phyloP scores from a whole-genome alignment of 2,113 vertebrate species.

The Nibea albiflora region DNA sequence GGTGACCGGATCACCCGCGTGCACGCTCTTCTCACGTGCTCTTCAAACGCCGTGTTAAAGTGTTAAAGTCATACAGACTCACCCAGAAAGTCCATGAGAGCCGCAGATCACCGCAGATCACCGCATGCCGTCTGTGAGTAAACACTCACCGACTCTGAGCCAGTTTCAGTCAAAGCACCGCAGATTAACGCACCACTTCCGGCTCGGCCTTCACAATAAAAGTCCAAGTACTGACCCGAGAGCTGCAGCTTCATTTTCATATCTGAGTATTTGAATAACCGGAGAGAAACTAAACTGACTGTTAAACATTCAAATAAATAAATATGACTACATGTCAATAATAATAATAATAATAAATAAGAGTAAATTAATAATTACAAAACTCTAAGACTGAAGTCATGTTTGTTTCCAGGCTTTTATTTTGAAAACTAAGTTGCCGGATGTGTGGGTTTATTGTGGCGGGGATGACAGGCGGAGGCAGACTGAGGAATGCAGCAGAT shows the following conservation, averaged over 20 bases:
- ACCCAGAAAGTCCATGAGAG: slow-evolving; percentile 66
- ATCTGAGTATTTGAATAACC: too few relatives aligned
- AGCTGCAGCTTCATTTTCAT: neutral
- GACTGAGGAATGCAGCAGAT: slow-evolving; percentile 63
- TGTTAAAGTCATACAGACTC: slow-evolving; percentile 25
- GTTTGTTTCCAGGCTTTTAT: slow-evolving; percentile 28
- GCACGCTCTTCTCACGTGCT: too few relatives aligned
- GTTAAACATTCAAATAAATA: too few relatives aligned
- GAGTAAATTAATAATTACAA: neutral
- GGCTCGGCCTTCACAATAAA: slow-evolving; percentile 61
- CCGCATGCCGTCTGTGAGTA: neutral
- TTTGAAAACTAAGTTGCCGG: slow-evolving; percentile 15
- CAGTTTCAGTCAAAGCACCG: neutral
- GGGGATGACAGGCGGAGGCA: slow-evolving; percentile 18
- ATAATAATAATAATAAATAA: too few relatives aligned
- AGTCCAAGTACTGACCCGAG: neutral
- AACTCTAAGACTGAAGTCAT: too few relatives aligned
- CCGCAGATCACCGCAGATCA: neutral
- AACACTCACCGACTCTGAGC: neutral
- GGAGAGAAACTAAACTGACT: too few relatives aligned
- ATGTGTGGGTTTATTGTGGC: slow-evolving; percentile 33
- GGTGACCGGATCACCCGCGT: too few relatives aligned
- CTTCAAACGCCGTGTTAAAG: neutral
- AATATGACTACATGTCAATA: too few relatives aligned
- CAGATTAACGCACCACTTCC: slow-evolving; percentile 21